phyloP scores from a whole-genome alignment of 2,113 vertebrate species.

The Lasiurus cinereus region DNA sequence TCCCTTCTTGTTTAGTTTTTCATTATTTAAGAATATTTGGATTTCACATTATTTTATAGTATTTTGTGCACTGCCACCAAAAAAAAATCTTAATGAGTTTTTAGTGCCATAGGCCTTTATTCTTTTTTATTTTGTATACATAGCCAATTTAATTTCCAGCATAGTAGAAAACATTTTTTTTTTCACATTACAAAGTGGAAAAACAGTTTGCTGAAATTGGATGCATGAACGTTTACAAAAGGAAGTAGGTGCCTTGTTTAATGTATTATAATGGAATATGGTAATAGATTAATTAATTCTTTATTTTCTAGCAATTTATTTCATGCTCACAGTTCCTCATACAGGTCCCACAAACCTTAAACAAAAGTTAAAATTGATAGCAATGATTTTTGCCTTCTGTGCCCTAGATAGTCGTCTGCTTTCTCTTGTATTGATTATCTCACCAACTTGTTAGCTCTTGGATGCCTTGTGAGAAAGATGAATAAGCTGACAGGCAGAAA shows the following conservation, averaged over 20 bases:
- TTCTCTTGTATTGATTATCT: neutral
- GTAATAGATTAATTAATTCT: conserved; percentile 17
- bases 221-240: conserved; percentile 63
- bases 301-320: neutral
- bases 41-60: conserved; percentile 51
- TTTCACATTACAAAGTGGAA: conserved; percentile 13
- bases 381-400: neutral
- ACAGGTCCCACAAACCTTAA: neutral
- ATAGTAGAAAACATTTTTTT: neutral
- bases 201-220: conserved; percentile 58
- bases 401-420: conserved; percentile 6
- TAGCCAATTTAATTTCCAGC: conserved; percentile 76
- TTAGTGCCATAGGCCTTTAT: conserved; percentile 69
- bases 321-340: neutral
- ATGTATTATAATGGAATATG: neutral
- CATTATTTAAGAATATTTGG: conserved; percentile 26
- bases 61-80: conserved; percentile 66
- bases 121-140: conserved; percentile 68
- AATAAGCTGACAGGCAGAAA: neutral
- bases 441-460: neutral
- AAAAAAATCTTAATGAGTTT: conserved; percentile 78
- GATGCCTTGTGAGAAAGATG: neutral
- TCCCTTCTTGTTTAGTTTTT: neutral
- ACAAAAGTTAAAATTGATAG: neutral
- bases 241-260: neutral